phyloP scores from a whole-genome alignment of 2,113 vertebrate genomes.

The Gopherus flavomarginatus region DNA sequence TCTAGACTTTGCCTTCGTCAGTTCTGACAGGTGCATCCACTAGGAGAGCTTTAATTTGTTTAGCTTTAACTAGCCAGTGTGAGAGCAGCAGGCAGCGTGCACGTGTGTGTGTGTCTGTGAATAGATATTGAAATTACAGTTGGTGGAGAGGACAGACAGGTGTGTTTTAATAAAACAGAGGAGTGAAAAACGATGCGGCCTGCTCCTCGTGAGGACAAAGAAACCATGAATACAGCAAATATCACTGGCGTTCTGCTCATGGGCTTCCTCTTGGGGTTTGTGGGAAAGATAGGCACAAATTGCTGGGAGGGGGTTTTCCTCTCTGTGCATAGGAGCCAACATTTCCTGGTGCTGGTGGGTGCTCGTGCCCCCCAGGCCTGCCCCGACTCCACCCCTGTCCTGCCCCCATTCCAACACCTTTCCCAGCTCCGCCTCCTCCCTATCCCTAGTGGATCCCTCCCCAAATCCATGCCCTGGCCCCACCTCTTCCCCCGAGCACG shows the following conservation, averaged over 20 bases:
- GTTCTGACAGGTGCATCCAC: constrained; percentile 14
- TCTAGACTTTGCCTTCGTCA: background rate
- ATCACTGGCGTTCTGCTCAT: background rate
- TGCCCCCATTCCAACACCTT: too few species aligned
- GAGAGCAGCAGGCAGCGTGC: background rate
- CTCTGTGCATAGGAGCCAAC: background rate
- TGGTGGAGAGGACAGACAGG: constrained; percentile 25
- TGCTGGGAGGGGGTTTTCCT: background rate
- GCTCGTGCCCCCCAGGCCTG: too few species aligned
- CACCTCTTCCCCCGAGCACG: too few species aligned
- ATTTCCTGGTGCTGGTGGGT: too few species aligned
- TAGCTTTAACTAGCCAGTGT: background rate
- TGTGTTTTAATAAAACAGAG: constrained; percentile 25
- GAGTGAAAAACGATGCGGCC: background rate
- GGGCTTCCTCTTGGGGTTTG: background rate
- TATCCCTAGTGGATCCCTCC: too few species aligned
- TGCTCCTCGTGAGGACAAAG: accelerated
- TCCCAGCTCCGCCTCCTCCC: too few species aligned
- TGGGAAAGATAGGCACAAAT: background rate
- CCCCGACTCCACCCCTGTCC: too few species aligned
- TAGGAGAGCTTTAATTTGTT: background rate
- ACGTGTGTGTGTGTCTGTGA: background rate
- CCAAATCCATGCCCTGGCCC: too few species aligned
- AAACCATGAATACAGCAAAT: background rate
- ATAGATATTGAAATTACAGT: background rate